Evolutionary conservation across 2,888 invertebrate genomes (phyloP), one percentile per base, ranked within the genome.

Genomic region (Melanargia galathea): DNA sequence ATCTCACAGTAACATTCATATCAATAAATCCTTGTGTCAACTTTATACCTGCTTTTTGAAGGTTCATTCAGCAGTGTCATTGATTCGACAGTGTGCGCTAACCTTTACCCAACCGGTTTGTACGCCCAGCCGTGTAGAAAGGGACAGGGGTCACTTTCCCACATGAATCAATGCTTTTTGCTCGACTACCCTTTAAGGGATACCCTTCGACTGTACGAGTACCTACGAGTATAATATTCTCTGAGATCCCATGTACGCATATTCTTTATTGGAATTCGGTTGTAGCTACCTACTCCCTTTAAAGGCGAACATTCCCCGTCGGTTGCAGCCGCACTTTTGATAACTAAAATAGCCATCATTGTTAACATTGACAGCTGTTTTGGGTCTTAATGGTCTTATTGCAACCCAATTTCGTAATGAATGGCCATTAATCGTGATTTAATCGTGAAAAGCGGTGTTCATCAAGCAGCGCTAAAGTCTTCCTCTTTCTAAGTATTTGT

Each of bases 91-190:
- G 35, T 59, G 49, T 18, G 16, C 51, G 46, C 26, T 51, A 16
- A 49, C 20, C 59, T 26, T 59, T 59, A 30, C 30, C 26, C 20
- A 46, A 58, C 63, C 80, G 79, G 84, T 82, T 78, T 52, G 40
- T 43, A 63, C 24, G 22, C 26, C 49, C 49, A 59, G 52, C 62
- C 66, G 68, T 58, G 69, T 75, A 75, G 77, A 83, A 83, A 84
- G 78, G 79, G 81, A 82, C 73, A 77, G 72, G 77, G 77, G 75
- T 74, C 75, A 82, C 81, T 84, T 87, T 87, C 86, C 77, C 87
- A 82, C 75, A 77, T 75, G 77, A 76, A 79, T 82, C 76, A 78
- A 75, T 75, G 73, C 77, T 79, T 84, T 82, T 82, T 81, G 75
- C 77, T 71, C 70, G 67, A 65, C 66, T 69, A 63, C 73, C 73